These are phyloP conservation scores for Lumbricus terrestris DNA, from an alignment of 2,888 invertebrate species.

Conservation along the genomic window DNA sequence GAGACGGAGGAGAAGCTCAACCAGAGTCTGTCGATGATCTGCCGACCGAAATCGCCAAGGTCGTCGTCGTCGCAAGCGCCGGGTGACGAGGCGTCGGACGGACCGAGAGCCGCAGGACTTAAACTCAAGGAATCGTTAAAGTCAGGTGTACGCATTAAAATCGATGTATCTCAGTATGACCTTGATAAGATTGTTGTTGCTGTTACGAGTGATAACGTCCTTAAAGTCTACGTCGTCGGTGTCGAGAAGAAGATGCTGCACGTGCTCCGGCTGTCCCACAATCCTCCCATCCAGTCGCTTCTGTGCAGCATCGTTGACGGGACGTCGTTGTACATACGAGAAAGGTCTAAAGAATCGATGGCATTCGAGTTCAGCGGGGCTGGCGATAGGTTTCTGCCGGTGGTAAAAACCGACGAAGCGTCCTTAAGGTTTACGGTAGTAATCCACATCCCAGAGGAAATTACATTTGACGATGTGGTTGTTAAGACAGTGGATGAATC, in stretches of 20 bases:
- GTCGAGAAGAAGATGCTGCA: constrained; percentile 10
- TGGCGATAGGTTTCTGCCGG: constrained; percentile 8
- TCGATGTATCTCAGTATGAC: background rate
- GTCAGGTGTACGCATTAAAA: constrained; percentile 19
- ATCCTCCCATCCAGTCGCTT: constrained; percentile 9
- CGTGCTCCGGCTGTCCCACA: background rate
- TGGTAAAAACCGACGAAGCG: constrained; percentile 14
- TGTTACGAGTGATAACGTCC: background rate
- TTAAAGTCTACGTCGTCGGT: background rate
- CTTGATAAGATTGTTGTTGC: constrained; percentile 22
- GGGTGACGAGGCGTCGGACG: background rate
- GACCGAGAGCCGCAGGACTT: background rate
- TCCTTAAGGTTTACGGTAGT: background rate
- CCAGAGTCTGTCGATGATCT: constrained; percentile 15
- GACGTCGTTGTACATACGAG: constrained; percentile 6
- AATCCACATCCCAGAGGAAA: constrained; percentile 14
- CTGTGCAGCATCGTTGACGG: constrained; percentile 20
- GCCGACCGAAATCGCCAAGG: constrained; percentile 18
- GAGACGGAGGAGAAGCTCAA: constrained; percentile 16
- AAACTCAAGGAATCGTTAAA: constrained; percentile 23
- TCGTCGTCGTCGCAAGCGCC: background rate
- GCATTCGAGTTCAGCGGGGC: background rate
- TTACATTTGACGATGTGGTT: constrained; percentile 13
- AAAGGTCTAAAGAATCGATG: constrained; percentile 15
- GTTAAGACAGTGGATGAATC: constrained; percentile 26